Conservation (phyloP, 2,797 vertebrate species). For the Myotis myotis region DNA sequence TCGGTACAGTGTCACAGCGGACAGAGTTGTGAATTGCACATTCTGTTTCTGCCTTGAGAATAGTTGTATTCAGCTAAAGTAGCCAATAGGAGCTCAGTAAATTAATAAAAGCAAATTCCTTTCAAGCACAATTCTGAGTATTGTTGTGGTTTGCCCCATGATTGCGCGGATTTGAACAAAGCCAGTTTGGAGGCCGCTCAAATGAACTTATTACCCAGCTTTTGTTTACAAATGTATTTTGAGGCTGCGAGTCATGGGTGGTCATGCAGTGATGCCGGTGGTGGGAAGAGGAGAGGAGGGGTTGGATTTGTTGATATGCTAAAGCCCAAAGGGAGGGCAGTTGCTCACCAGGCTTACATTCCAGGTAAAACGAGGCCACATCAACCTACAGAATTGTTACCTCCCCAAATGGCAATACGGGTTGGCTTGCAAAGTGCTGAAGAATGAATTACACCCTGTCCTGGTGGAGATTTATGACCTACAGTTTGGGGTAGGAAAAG, state of each 20-base stretch:
- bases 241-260: not conserved
- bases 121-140: constrained; percentile 15
- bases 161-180: constrained; percentile 23
- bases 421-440: not conserved
- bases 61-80: constrained; percentile 71
- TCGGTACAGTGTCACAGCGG: constrained; percentile 71
- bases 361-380: not conserved
- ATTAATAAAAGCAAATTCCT: constrained; percentile 50
- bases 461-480: not conserved
- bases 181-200: not conserved
- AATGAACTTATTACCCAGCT: constrained; percentile 16
- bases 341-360: not conserved
- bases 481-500: not conserved
- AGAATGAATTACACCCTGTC: not conserved
- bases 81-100: constrained; percentile 74
- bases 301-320: not conserved
- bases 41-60: constrained; percentile 71
- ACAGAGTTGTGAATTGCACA: constrained; percentile 51
- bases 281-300: not conserved
- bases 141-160: not conserved
- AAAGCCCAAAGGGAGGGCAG: not conserved
- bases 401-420: not conserved
- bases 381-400: not conserved
- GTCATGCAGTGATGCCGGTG: not conserved
- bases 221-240: constrained; percentile 24